Conservation (phyloP, 2,113 vertebrate genomes). For the Mirounga angustirostris region DNA sequence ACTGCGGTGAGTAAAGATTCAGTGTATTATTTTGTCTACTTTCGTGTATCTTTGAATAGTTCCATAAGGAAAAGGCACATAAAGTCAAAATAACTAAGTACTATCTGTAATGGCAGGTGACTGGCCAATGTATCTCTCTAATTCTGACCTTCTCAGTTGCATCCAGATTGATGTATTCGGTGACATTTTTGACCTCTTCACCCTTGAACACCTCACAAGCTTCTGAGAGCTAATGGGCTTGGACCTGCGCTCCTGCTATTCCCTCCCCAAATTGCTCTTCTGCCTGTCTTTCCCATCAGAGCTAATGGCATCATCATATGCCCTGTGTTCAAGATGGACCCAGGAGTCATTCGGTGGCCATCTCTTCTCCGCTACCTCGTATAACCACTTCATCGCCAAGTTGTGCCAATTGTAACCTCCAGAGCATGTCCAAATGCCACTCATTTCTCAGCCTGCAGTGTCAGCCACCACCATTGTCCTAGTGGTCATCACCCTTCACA, state of each 20-base stretch:
- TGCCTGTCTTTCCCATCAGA: not conserved
- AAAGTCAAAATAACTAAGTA: not conserved
- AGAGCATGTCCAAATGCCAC: not conserved
- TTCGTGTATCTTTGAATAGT: constrained; percentile 33
- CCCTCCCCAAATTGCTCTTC: not conserved
- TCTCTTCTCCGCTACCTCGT: not conserved
- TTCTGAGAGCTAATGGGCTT: not conserved
- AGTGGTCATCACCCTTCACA: not conserved
- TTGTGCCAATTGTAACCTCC: not conserved
- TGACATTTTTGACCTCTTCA: not conserved
- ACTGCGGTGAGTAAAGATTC: not conserved
- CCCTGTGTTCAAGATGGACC: not conserved
- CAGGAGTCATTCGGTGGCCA: not conserved
- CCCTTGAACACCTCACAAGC: not conserved
- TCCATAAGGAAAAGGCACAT: constrained; percentile 25
- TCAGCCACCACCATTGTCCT: not conserved
- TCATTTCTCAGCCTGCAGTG: not conserved
- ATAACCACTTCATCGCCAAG: not conserved
- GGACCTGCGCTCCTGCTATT: not conserved
- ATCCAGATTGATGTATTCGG: not conserved
- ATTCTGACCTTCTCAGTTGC: not conserved
- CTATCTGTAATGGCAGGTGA: not conserved
- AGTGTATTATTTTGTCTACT: not conserved
- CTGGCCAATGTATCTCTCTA: not conserved
- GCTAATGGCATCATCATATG: not conserved